Evolutionary conservation across 1,140 invertebrate genomes (phyloP).

Genomic region (Glomeris maerens): DNA sequence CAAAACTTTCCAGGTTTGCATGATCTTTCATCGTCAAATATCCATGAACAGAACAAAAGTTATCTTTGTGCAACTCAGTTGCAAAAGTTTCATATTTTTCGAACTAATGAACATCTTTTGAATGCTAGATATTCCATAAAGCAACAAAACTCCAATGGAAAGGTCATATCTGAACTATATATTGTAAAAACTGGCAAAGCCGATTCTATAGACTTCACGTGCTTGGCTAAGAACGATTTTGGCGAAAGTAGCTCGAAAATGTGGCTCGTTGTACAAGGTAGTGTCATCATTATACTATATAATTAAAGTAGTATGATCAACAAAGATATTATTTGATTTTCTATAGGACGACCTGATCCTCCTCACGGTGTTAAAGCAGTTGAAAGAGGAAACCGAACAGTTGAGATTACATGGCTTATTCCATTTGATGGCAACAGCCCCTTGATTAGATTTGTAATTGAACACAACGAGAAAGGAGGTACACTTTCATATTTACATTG

Average conservation of each 20-base stretch:
- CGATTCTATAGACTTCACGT: slow-evolving; percentile 78
- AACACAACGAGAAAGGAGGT: slow-evolving; percentile 81
- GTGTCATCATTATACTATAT: slow-evolving; percentile 14
- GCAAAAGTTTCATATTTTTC: too few relatives aligned
- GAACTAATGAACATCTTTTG: too few relatives aligned
- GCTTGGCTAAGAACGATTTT: slow-evolving; percentile 70
- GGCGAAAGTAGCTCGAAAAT: slow-evolving; percentile 82
- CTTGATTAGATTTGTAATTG: slow-evolving; percentile 77
- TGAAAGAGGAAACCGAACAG: slow-evolving; percentile 76
- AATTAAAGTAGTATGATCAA: too few relatives aligned
- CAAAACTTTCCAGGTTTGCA: too few relatives aligned
- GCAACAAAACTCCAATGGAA: too few relatives aligned
- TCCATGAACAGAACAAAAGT: too few relatives aligned
- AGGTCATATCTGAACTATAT: too few relatives aligned
- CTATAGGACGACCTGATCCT: slow-evolving; percentile 73
- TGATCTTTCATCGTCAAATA: too few relatives aligned
- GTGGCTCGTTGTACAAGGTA: slow-evolving; percentile 79
- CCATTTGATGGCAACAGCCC: slow-evolving; percentile 93
- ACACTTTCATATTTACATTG: slow-evolving; percentile 39
- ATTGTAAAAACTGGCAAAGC: slow-evolving; percentile 66
- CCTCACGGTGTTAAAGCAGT: slow-evolving; percentile 85
- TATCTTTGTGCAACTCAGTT: too few relatives aligned
- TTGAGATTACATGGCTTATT: slow-evolving; percentile 79
- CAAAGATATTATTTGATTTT: neutral
- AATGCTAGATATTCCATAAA: too few relatives aligned